These are phyloP conservation scores for Glossophaga mutica DNA, from an alignment of 2,797 vertebrate genomes.

Conservation along the genomic window DNA sequence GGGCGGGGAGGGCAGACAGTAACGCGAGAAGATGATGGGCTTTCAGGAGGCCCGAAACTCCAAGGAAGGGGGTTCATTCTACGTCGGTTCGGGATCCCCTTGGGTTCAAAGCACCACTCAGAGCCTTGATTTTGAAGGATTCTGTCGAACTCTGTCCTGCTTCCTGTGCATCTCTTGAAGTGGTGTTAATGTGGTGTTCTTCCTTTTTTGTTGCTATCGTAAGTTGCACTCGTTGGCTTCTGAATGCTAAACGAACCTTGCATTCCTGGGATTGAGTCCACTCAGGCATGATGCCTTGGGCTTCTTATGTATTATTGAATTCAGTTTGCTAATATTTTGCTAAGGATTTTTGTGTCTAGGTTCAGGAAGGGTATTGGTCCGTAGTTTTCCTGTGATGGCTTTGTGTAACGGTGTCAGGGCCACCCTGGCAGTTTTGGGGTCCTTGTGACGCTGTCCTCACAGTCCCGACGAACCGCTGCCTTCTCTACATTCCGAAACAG, in stretches of 20 bases:
- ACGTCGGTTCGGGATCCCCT: neutral
- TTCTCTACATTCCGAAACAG: too few species aligned
- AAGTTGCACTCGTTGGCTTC: neutral
- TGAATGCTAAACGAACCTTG: neutral
- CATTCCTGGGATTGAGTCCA: neutral
- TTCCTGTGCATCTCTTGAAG: neutral
- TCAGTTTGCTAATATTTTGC: neutral
- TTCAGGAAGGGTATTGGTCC: neutral
- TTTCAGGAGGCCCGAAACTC: too few species aligned
- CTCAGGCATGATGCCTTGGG: neutral
- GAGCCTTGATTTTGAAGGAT: neutral
- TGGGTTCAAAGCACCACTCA: too few species aligned
- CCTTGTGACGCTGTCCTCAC: too few species aligned
- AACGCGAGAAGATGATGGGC: fast-evolving
- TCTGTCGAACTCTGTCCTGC: neutral
- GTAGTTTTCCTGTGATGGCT: too few species aligned
- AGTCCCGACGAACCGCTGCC: fast-evolving
- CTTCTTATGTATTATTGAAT: neutral
- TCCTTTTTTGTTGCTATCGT: neutral
- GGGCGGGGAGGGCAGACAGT: too few species aligned
- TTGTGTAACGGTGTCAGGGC: neutral
- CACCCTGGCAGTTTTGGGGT: neutral
- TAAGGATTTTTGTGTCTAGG: neutral
- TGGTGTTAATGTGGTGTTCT: neutral
- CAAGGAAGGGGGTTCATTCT: too few species aligned